Evolutionary conservation across 2,888 invertebrate genomes (phyloP).

Genomic region (Pardosa pseudoannulata): DNA sequence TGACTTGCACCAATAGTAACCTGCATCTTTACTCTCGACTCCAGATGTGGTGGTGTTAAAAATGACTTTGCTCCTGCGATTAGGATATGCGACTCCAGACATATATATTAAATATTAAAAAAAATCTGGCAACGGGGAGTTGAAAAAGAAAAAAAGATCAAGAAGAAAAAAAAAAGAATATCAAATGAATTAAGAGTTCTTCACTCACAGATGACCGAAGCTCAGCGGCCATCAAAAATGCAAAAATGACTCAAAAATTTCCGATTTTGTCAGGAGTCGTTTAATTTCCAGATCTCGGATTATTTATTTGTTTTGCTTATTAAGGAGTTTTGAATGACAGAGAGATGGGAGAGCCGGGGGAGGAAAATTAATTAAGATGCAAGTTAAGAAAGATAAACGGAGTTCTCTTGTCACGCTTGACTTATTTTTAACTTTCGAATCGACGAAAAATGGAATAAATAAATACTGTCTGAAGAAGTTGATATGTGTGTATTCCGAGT

Average conservation of each 20-base stretch:
- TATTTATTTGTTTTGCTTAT: conserved; percentile 53
- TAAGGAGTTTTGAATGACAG: conserved; percentile 22
- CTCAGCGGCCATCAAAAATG: conserved; percentile 63
- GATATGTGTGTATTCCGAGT: too few relatives aligned
- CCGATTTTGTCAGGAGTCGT: conserved; percentile 52
- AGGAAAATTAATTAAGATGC: conserved; percentile 46
- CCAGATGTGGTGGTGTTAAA: conserved; percentile 54
- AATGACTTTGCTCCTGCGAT: conserved; percentile 43
- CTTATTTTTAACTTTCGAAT: background rate
- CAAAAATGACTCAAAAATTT: conserved; percentile 47
- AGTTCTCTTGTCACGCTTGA: background rate
- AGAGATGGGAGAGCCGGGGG: conserved; percentile 21
- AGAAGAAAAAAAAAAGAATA: conserved; percentile 21
- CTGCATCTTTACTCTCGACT: background rate
- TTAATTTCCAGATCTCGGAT: conserved; percentile 43
- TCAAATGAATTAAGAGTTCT: conserved; percentile 63
- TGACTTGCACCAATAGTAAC: conserved; percentile 24
- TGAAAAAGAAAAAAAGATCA: background rate
- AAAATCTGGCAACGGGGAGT: conserved; percentile 19
- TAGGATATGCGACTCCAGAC: conserved; percentile 29
- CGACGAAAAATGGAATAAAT: background rate
- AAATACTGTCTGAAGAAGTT: too few relatives aligned
- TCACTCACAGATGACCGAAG: conserved; percentile 54
- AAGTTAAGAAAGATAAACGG: conserved; percentile 1
- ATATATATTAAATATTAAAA: conserved; percentile 31